These are phyloP conservation scores for Pterobdella sp. DNA, from an alignment of 2,888 invertebrate genomes.

Conservation along the genomic window DNA sequence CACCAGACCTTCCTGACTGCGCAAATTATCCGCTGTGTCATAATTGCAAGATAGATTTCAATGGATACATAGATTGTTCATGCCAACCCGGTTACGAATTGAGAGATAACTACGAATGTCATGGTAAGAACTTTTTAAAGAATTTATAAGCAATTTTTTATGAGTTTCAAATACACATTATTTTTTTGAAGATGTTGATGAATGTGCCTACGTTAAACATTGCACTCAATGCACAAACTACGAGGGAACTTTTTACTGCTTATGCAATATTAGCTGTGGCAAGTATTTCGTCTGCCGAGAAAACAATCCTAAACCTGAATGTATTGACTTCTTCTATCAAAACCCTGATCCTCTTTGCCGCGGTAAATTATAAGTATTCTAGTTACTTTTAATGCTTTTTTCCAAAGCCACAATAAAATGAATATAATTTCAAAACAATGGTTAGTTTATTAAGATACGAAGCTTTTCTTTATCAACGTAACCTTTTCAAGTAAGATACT, in stretches of 20 bases:
- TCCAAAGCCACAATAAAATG: too few species aligned
- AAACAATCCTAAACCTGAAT: too few species aligned
- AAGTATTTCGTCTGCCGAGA: not conserved
- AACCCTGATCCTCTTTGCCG: not conserved
- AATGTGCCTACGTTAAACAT: not conserved
- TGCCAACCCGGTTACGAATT: not conserved
- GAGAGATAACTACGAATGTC: not conserved
- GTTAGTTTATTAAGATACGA: too few species aligned
- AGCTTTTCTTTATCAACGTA: too few species aligned
- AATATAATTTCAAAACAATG: too few species aligned
- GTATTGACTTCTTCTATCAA: not conserved
- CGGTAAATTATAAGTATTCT: not conserved
- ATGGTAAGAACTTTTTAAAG: too few species aligned
- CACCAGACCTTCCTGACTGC: too few species aligned
- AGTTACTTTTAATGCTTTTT: not conserved
- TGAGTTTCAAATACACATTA: slow-evolving; percentile 58
- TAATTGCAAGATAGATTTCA: not conserved
- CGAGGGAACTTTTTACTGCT: slow-evolving; percentile 1
- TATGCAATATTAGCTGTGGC: not conserved
- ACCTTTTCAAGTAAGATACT: too few species aligned
- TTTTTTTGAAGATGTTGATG: slow-evolving; percentile 69
- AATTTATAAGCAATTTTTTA: not conserved
- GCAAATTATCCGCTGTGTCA: not conserved
- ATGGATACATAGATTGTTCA: not conserved
- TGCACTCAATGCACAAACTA: not conserved